phyloP scores from a whole-genome alignment of 2,113 vertebrate genomes.

The Nothoprocta pentlandii region DNA sequence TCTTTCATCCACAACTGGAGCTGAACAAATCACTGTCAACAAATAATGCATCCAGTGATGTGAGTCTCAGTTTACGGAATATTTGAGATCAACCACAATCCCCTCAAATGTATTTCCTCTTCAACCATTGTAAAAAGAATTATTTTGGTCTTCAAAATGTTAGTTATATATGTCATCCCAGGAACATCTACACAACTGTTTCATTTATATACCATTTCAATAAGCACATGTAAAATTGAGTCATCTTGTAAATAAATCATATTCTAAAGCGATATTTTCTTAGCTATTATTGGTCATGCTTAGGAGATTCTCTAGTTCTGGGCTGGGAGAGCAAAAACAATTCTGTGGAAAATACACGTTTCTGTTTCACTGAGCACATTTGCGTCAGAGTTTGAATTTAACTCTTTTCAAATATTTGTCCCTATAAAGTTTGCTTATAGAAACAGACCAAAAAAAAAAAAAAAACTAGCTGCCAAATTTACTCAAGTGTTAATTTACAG shows the following conservation, averaged over 20 bases:
- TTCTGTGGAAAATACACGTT: not conserved
- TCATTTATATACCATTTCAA: slow-evolving; percentile 16
- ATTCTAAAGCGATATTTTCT: slow-evolving; percentile 21
- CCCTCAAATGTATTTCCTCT: not conserved
- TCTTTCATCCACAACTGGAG: not conserved
- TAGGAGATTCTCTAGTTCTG: slow-evolving; percentile 9
- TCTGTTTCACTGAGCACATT: not conserved
- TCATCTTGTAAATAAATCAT: slow-evolving; percentile 2
- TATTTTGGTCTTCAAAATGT: not conserved
- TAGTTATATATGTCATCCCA: not conserved
- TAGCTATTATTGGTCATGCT: not conserved
- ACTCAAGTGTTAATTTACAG: not conserved
- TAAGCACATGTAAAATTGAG: slow-evolving; percentile 1
- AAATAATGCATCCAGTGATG: not conserved
- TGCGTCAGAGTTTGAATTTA: not conserved
- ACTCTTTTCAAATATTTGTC: not conserved
- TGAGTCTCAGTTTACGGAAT: not conserved
- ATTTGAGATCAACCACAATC: not conserved
- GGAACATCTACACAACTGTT: not conserved
- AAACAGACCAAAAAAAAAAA: not conserved
- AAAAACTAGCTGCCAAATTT: not conserved
- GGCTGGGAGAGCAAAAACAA: not conserved
- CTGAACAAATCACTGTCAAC: not conserved
- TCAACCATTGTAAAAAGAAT: not conserved
- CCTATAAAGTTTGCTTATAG: not conserved